phyloP scores from a whole-genome alignment of 2,888 invertebrate genomes.

The Oligia latruncula region DNA sequence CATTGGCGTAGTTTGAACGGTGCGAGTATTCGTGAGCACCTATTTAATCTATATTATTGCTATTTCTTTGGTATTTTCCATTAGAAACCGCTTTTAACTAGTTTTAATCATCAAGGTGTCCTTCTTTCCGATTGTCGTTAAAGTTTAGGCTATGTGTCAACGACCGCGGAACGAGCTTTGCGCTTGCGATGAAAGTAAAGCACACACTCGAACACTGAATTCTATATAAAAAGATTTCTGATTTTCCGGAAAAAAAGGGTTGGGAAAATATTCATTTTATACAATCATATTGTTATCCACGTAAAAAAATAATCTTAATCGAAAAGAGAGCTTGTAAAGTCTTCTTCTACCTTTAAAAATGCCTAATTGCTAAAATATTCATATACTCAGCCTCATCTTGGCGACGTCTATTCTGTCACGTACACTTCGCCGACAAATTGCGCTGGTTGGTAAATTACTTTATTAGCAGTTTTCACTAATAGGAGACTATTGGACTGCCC shows the following conservation, averaged over 20 bases:
- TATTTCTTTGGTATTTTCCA: conserved; percentile 66
- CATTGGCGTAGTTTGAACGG: conserved; percentile 42
- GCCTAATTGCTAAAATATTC: conserved; percentile 49
- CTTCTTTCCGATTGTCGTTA: conserved; percentile 34
- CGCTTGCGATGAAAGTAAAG: conserved; percentile 40
- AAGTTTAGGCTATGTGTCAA: conserved; percentile 49
- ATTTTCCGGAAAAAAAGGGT: neutral
- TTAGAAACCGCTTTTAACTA: conserved; percentile 54
- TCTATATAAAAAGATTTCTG: too few relatives aligned
- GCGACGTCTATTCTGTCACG: conserved; percentile 47
- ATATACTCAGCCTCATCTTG: conserved; percentile 34
- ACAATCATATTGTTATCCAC: too few relatives aligned
- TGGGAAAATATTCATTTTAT: neutral
- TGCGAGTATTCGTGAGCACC: conserved; percentile 59
- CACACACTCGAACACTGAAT: neutral
- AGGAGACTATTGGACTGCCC: neutral
- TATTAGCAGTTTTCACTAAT: neutral
- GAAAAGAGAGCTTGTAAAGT: neutral
- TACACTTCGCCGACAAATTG: conserved; percentile 29
- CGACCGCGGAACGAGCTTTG: conserved; percentile 33
- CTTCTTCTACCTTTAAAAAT: conserved; percentile 14
- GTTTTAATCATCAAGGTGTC: conserved; percentile 44
- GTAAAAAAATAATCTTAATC: neutral
- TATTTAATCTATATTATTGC: conserved; percentile 53
- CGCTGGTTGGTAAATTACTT: neutral